phyloP scores from a whole-genome alignment of 2,797 vertebrate genomes.

The Selene dorsalis region DNA sequence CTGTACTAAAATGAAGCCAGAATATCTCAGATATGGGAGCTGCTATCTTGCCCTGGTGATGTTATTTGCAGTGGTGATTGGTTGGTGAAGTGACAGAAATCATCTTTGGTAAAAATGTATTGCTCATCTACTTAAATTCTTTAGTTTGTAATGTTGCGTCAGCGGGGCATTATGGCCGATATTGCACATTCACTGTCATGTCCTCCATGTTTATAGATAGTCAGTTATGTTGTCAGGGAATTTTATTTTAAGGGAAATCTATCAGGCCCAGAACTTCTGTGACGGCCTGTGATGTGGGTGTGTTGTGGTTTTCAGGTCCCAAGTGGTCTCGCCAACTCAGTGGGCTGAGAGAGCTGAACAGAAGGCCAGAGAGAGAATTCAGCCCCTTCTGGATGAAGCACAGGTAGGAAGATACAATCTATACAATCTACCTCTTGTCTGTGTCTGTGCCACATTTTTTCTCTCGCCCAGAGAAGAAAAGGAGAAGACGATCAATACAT shows the following conservation, averaged over 20 bases:
- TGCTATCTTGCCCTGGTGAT: too few species aligned
- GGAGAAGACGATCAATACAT: slow-evolving; percentile 23
- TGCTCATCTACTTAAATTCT: too few species aligned
- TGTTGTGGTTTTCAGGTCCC: slow-evolving; percentile 77
- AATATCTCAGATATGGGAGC: too few species aligned
- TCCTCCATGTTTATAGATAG: too few species aligned
- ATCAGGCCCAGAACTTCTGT: slow-evolving; percentile 17
- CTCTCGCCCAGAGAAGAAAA: not conserved
- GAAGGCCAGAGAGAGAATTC: slow-evolving; percentile 75
- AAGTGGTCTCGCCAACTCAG: slow-evolving; percentile 75
- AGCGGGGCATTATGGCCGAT: too few species aligned
- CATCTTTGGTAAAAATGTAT: too few species aligned
- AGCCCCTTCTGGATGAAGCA: slow-evolving; percentile 79
- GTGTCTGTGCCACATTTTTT: not conserved
- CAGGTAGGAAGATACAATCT: slow-evolving; percentile 80
- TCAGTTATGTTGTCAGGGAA: not conserved
- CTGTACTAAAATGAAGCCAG: too few species aligned
- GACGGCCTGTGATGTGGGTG: slow-evolving; percentile 53
- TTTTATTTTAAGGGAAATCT: slow-evolving; percentile 15
- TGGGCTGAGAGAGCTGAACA: slow-evolving; percentile 81
- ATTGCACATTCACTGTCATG: too few species aligned
- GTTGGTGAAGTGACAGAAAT: too few species aligned
- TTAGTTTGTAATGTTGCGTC: too few species aligned
- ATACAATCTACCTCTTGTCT: not conserved
- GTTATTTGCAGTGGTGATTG: too few species aligned